phyloP scores from a whole-genome alignment of 2,113 vertebrate genomes.

The Australoheros scitulus region DNA sequence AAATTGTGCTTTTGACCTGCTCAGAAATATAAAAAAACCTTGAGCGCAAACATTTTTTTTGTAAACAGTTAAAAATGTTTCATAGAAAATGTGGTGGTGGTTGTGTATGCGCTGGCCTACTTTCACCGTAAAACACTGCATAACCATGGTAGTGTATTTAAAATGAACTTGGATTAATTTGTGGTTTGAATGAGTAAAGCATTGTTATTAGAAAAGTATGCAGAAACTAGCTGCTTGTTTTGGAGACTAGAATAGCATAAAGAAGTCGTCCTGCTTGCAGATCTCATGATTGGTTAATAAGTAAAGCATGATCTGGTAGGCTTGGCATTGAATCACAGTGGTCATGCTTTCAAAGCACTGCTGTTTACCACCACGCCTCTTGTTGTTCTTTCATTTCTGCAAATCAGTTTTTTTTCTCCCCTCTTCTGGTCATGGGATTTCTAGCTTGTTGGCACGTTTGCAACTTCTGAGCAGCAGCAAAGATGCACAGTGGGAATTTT shows the following conservation, averaged over 20 bases:
- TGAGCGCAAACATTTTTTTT: background rate
- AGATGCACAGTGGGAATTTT: slow-evolving; percentile 11
- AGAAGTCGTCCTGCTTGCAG: slow-evolving; percentile 43
- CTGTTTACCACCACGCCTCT: slow-evolving; percentile 58
- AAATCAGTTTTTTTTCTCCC: slow-evolving; percentile 45
- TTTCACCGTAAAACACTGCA: background rate
- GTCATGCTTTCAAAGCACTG: slow-evolving; percentile 54
- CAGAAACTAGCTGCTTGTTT: slow-evolving; percentile 26
- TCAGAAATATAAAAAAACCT: background rate
- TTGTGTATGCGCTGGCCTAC: background rate
- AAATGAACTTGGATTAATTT: background rate
- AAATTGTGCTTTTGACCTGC: background rate
- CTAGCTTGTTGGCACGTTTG: slow-evolving; percentile 35
- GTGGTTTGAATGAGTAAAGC: background rate
- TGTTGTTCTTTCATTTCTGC: slow-evolving; percentile 69
- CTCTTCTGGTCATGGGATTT: slow-evolving; percentile 63
- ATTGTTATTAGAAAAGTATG: background rate
- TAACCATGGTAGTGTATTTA: background rate
- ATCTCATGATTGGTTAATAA: slow-evolving; percentile 78
- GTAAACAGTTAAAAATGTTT: background rate
- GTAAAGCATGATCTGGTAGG: slow-evolving; percentile 74
- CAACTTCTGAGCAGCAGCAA: slow-evolving; percentile 3
- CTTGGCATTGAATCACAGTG: slow-evolving; percentile 61
- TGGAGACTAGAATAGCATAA: slow-evolving; percentile 18
- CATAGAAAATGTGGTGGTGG: background rate